Percentiles rank a stretch among this genome's conserved stretches.
Evolutionary conservation across 2,113 vertebrate species (phyloP).

Genomic region (Pungitius pungitius): DNA sequence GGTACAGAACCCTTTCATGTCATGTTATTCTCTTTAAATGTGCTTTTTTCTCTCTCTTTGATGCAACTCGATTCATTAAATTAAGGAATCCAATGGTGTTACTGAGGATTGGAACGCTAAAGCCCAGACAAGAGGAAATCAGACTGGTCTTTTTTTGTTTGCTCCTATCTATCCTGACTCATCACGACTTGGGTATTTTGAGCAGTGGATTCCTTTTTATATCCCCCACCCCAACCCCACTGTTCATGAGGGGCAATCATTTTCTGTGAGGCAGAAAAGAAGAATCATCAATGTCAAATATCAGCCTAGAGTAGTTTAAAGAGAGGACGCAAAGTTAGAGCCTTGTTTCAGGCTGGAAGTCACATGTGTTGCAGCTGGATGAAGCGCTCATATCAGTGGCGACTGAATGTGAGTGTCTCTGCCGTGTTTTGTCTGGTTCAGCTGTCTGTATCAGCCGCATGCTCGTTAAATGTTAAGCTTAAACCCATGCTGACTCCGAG

Average conservation of each 20-base stretch:
- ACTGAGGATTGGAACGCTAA: conserved; percentile 23
- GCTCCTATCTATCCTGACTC: conserved; percentile 71
- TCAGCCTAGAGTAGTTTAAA: conserved; percentile 31
- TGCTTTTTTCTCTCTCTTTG: conserved; percentile 46
- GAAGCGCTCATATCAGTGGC: not conserved
- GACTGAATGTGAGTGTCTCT: conserved; percentile 31
- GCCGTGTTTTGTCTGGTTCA: conserved; percentile 69
- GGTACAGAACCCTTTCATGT: conserved; percentile 24
- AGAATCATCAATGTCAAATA: conserved; percentile 59
- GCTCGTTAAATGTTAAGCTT: conserved; percentile 76
- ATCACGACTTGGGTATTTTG: conserved; percentile 72
- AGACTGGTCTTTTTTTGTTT: conserved; percentile 60
- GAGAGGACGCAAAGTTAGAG: conserved; percentile 27
- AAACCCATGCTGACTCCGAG: conserved; percentile 72
- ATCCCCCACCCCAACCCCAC: conserved; percentile 10
- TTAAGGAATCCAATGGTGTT: conserved; percentile 37
- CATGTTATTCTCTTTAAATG: conserved; percentile 30
- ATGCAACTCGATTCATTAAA: conserved; percentile 42
- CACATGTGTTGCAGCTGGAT: conserved; percentile 33
- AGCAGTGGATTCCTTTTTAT: conserved; percentile 71
- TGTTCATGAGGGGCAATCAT: conserved; percentile 53
- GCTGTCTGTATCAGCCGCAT: conserved; percentile 76
- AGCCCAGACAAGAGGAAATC: conserved; percentile 51
- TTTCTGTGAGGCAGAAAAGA: conserved; percentile 50
- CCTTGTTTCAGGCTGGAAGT: conserved; percentile 19